Evolutionary conservation across 2,888 invertebrate genomes (phyloP).

Genomic region (Dicranocentrus wangi): DNA sequence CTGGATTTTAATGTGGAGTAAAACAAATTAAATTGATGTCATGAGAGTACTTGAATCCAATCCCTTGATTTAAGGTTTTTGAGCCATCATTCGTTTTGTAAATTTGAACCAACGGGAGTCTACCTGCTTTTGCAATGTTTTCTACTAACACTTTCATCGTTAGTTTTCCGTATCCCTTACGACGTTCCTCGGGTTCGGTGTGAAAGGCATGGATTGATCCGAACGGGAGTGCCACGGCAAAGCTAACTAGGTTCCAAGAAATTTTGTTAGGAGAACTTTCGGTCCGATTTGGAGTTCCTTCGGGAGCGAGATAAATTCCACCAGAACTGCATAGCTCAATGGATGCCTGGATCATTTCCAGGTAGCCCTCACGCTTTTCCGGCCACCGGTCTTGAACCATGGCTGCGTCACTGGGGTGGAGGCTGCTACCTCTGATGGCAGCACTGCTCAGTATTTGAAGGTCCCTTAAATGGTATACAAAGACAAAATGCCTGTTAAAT

Average conservation of each 20-base stretch:
- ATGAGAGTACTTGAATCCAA: constrained; percentile 65
- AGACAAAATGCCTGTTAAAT: background rate
- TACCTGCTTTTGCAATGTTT: constrained; percentile 36
- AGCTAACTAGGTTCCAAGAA: constrained; percentile 48
- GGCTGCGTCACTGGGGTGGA: constrained; percentile 38
- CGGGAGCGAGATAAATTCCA: constrained; percentile 51
- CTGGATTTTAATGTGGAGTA: constrained; percentile 37
- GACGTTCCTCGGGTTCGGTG: constrained; percentile 53
- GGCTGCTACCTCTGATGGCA: constrained; percentile 24
- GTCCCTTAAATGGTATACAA: constrained; percentile 24
- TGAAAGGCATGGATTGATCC: constrained; percentile 65
- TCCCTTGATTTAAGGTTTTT: constrained; percentile 54
- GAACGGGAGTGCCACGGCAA: constrained; percentile 62
- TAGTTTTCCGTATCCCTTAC: constrained; percentile 56
- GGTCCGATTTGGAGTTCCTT: background rate
- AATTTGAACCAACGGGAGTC: constrained; percentile 64
- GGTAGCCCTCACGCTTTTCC: constrained; percentile 55
- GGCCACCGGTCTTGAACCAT: constrained; percentile 62
- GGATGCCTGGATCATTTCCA: constrained; percentile 59
- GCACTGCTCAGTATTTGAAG: constrained; percentile 7
- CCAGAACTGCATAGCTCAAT: constrained; percentile 61
- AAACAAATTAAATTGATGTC: constrained; percentile 64
- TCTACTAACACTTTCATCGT: constrained; percentile 54
- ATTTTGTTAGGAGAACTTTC: background rate
- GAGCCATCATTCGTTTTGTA: constrained; percentile 61